Evolutionary conservation across 1,140 invertebrate genomes (phyloP).

Genomic region (Cydia strobilella): DNA sequence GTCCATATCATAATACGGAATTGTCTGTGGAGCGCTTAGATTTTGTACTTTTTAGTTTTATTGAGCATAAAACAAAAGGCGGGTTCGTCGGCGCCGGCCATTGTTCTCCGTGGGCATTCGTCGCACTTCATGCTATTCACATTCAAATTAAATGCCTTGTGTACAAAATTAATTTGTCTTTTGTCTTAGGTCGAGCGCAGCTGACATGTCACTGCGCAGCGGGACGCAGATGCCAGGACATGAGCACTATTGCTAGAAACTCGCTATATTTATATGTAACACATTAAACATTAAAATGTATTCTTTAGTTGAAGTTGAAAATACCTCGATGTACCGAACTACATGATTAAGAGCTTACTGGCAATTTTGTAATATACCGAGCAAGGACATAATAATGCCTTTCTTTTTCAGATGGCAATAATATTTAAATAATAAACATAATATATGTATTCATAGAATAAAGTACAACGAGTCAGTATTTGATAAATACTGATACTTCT

Average conservation of each 20-base stretch:
- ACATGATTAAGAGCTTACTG: neutral
- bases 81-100: conserved; percentile 72
- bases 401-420: too few species aligned
- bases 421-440: too few species aligned
- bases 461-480: neutral
- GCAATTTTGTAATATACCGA: too few species aligned
- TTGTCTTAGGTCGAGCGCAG: conserved; percentile 70
- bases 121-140: conserved; percentile 80
- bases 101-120: conserved; percentile 77
- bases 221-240: conserved; percentile 46
- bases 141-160: conserved; percentile 79
- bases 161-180: conserved; percentile 81
- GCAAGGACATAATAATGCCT: too few species aligned
- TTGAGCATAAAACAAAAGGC: conserved; percentile 73
- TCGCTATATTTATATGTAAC: neutral
- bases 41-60: conserved; percentile 74
- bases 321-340: conserved; percentile 27
- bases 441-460: too few species aligned
- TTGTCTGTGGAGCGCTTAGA: conserved; percentile 73
- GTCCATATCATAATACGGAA: conserved; percentile 79
- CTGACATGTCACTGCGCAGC: conserved; percentile 68
- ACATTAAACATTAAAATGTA: conserved; percentile 30
- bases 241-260: conserved; percentile 22
- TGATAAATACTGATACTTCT: neutral
- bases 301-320: neutral